Evolutionary conservation across 2,888 invertebrate species (phyloP), one percentile per base, ranked within the genome.

Genomic region (Stegophylla sp.): DNA sequence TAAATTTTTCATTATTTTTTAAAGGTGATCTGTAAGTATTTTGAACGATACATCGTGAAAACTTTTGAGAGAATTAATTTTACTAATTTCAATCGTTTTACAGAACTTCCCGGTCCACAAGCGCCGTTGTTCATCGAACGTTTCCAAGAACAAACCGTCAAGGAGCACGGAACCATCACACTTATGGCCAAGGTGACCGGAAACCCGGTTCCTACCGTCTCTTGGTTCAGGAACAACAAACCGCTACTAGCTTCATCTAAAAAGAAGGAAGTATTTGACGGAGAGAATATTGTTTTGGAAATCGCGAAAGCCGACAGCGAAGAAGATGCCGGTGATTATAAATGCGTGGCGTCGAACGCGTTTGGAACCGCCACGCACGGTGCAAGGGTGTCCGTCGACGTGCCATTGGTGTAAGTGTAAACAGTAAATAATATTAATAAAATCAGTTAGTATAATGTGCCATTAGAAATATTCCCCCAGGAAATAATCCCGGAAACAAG

Each of bases 331-430:
- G 97, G 96, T 74, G 94, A 95, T 86, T 97, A 96, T 86, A 96
- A 96, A 87, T 96, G 96, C 85, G 91, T 94, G 69, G 96, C 96
- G 51, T 92, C 92, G 72, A 97, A 97, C 87, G 90, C 93, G 26
- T 90, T 94, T 75, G 98, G 98, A 53, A 94, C 92, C 88, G 93
- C 92, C 82, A 96, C 94, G 17, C 96, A 96, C 86, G 94, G 95
- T 82, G 94, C 95, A 23, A 91, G 92, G 85, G 91, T 95, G 0
- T 93, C 92, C 41, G 93, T 95, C 13, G 95, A 94, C 85, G 94
- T 94, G 0, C 94, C 94, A 83, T 92, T 91, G 86, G 94, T 94
- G 69, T 87, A 84, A 86, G 86, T 86, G n/a, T 48, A 34, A 9
- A 63, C 28, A 72, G n/a, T n/a, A 69, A 41, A 20, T 56, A 23